Conservation (phyloP, 2,797 vertebrate genomes). For the Alauda arvensis region DNA sequence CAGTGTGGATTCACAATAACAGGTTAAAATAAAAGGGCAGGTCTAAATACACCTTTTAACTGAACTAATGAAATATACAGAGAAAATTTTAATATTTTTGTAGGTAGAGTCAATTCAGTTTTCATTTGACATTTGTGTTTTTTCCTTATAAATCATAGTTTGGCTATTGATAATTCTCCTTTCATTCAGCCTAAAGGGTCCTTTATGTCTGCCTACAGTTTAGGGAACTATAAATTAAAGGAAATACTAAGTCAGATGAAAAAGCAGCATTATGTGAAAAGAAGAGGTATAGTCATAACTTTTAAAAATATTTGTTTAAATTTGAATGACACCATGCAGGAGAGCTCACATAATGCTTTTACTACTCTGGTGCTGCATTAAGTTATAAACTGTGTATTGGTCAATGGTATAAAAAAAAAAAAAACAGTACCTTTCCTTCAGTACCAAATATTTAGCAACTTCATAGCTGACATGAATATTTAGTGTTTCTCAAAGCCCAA, state of each 20-base stretch:
- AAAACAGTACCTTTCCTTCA: background rate
- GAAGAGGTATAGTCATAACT: slow-evolving; percentile 21
- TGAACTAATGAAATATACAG: background rate
- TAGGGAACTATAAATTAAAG: slow-evolving; percentile 42
- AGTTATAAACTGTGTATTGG: background rate
- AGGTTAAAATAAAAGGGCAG: background rate
- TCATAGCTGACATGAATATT: background rate
- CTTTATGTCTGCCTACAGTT: slow-evolving; percentile 21
- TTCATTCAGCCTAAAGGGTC: slow-evolving; percentile 44
- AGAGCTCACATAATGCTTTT: slow-evolving; percentile 1
- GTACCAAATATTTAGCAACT: background rate
- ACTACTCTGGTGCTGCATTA: background rate
- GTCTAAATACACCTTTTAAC: background rate
- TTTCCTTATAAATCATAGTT: background rate
- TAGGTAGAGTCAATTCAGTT: background rate
- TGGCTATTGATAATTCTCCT: slow-evolving; percentile 43
- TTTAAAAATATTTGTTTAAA: slow-evolving; percentile 20
- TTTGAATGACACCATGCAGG: slow-evolving; percentile 3
- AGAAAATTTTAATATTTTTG: background rate
- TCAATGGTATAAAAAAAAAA: background rate
- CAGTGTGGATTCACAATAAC: background rate
- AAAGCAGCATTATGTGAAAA: slow-evolving; percentile 38
- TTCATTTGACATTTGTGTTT: background rate
- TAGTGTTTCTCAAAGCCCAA: background rate
- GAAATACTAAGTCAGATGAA: slow-evolving; percentile 33